Base-by-base conservation (phyloP, 2,797 vertebrate species). In the Lindbergichthys nudifrons region DNA sequence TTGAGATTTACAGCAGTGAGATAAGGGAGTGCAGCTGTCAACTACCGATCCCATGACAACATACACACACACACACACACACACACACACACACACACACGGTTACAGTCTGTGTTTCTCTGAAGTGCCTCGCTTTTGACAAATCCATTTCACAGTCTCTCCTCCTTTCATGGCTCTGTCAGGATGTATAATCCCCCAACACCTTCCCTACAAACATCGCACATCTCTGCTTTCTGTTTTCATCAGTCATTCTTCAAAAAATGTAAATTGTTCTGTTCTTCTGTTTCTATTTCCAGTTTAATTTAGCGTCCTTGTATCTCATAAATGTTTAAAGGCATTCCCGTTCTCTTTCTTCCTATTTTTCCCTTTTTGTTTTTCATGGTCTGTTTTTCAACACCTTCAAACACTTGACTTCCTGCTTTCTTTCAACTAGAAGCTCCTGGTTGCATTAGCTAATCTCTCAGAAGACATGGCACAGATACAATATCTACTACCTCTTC, bases 381-480 rank as follows among this genome's bases (percentile, higher is more conserved):
- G 75, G 81, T 85, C n/a, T n/a, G n/a, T n/a, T n/a, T n/a, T n/a
- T n/a, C 80, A 75, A 69, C 73, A 63, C 21, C 77, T 75, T 80
- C 77, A 71, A 71, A 80, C 52, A 4, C 67, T 75, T 77, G 52
- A 84, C 57, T 79, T 77, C 54, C 59, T 70, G 69, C 68, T 62
- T 73, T 63, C 67, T 70, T 83, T 79, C 71, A 72, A 79, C 70
- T 61, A 69, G 66, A 45, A 36, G 59, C 68, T 80, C 48, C 32
- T 67, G 79, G 73, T 85, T 77, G 68, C 82, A 80, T 89, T 89
- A 77, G 76, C 21, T 65, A 82, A 83, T 91, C 84, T 89, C 89
- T 91, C 91, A 70, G 85, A 89, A 89, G 87, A 87, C 79, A 4
- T 83, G 89, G 82, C 89, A 92, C 83, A 85, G 83, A 90, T 89